These are phyloP conservation scores for Spizella passerina DNA, from an alignment of 2,797 vertebrate species.

Conservation along the genomic window DNA sequence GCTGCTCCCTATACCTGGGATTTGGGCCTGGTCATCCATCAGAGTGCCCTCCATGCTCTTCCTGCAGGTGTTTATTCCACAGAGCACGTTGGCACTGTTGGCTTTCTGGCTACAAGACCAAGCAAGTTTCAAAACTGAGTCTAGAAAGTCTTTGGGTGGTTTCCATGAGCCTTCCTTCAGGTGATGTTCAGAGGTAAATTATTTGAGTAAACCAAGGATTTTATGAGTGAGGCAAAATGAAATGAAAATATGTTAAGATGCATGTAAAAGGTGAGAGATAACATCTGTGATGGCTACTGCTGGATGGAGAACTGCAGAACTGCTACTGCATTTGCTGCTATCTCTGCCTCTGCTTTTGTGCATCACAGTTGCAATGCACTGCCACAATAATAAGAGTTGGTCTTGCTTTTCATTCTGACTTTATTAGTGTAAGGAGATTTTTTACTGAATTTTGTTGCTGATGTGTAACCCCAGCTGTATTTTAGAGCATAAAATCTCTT, in stretches of 20 bases:
- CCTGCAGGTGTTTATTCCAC: not conserved
- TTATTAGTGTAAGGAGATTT: not conserved
- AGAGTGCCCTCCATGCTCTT: accelerated
- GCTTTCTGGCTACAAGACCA: not conserved
- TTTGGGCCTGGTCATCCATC: not conserved
- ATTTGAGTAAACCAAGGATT: not conserved
- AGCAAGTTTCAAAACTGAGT: not conserved
- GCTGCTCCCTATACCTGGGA: not conserved
- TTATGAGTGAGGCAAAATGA: not conserved
- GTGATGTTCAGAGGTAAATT: not conserved
- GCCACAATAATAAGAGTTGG: not conserved
- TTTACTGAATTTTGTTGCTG: not conserved
- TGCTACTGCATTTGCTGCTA: not conserved
- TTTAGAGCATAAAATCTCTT: constrained; percentile 1
- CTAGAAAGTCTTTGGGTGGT: not conserved
- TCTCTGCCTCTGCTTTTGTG: not conserved
- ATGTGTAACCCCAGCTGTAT: not conserved
- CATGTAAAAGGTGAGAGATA: not conserved
- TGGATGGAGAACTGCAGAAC: not conserved
- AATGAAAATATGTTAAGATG: not conserved
- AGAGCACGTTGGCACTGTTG: not conserved
- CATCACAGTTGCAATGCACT: not conserved
- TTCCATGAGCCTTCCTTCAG: not conserved
- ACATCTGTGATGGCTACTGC: not conserved
- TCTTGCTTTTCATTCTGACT: not conserved